Conservation (phyloP, 2,113 vertebrate genomes). For the Acinonyx jubatus region DNA sequence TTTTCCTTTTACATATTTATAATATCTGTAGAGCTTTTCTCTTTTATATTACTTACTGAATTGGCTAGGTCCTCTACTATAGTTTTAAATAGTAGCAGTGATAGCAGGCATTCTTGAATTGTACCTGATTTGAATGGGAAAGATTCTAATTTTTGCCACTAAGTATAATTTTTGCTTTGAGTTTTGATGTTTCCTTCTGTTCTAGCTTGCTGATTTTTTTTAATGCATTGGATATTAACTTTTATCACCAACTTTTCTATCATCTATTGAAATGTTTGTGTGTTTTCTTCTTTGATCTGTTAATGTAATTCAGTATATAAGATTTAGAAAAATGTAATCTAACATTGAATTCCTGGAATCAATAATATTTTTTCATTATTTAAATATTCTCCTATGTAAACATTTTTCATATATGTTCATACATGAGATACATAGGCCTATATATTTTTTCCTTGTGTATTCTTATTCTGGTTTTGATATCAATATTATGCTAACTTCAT, state of each 20-base stretch:
- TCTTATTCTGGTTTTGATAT: neutral
- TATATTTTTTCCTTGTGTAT: neutral
- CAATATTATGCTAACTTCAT: neutral
- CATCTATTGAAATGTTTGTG: neutral
- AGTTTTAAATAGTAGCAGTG: neutral
- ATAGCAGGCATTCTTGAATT: neutral
- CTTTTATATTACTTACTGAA: neutral
- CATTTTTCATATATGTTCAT: neutral
- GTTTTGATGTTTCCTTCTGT: neutral
- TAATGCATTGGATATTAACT: neutral
- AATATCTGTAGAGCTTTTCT: neutral
- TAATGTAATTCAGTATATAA: neutral
- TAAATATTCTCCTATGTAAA: neutral
- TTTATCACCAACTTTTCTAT: neutral
- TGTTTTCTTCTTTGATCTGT: neutral
- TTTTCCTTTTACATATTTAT: neutral
- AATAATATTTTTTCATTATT: slow-evolving; percentile 1
- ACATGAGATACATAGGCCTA: neutral
- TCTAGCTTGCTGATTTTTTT: neutral
- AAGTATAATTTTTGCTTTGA: neutral
- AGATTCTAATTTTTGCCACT: neutral
- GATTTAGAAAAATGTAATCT: neutral
- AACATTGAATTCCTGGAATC: neutral
- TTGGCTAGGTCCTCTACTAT: neutral
- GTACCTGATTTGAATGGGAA: neutral